Evolutionary conservation across 2,888 invertebrate species (phyloP).

Genomic region (Galerucella nymphaeae): DNA sequence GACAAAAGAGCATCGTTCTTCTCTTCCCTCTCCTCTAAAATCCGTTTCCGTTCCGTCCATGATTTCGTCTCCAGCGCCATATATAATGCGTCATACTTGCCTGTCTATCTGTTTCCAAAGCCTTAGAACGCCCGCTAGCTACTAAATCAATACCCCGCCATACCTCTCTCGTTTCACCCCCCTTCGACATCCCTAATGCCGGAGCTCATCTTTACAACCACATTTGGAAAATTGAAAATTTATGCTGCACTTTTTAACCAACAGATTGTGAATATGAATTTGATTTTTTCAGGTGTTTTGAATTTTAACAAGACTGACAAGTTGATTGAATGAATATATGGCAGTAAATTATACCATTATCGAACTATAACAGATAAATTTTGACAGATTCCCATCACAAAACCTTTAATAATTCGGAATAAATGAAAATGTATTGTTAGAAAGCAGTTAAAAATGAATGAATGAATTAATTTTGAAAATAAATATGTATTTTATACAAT

Average conservation of each 20-base stretch:
- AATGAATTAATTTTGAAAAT: too few species aligned
- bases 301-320: neutral
- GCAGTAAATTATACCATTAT: neutral
- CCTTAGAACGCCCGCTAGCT: slow-evolving; percentile 65
- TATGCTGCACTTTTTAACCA: slow-evolving; percentile 43
- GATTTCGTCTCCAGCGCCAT: slow-evolving; percentile 66
- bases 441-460: too few species aligned
- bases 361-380: neutral
- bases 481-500: too few species aligned
- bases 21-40: slow-evolving; percentile 23
- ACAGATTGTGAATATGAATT: slow-evolving; percentile 7
- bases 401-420: neutral
- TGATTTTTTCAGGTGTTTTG: neutral
- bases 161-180: slow-evolving; percentile 52
- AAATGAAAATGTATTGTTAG: too few species aligned
- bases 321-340: neutral
- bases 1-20: slow-evolving; percentile 45
- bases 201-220: slow-evolving; percentile 57
- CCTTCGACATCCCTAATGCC: slow-evolving; percentile 49
- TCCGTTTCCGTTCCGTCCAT: slow-evolving; percentile 32
- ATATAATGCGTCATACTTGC: slow-evolving; percentile 66
- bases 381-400: neutral
- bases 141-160: slow-evolving; percentile 65
- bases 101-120: slow-evolving; percentile 65
- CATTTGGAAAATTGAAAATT: slow-evolving; percentile 58